Evolutionary conservation across 1,140 invertebrate species (phyloP).

Genomic region (Coptotermes formosanus): DNA sequence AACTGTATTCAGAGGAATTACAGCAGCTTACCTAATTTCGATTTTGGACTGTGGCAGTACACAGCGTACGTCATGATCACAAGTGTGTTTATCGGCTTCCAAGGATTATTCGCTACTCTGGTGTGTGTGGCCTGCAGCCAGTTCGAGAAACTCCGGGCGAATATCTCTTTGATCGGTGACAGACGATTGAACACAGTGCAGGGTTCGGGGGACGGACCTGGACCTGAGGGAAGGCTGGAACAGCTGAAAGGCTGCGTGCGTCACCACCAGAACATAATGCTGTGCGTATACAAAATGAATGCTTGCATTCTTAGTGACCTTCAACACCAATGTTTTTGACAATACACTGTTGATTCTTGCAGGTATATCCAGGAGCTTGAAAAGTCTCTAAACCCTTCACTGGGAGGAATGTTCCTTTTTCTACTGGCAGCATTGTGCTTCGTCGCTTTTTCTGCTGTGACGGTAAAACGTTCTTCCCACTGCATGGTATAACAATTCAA

Average conservation of each 20-base stretch:
- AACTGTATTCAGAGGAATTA: no score
- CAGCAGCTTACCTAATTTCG: no score
- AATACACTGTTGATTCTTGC: neutral
- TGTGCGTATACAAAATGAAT: neutral
- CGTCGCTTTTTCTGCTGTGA: neutral
- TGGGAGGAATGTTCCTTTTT: neutral
- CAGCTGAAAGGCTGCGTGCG: neutral
- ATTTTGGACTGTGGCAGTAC: no score
- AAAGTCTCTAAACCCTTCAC: neutral
- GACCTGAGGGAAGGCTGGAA: neutral
- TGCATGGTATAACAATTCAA: no score
- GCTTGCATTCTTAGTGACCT: neutral
- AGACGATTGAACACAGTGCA: no score
- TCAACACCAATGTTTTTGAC: neutral
- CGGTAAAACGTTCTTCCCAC: neutral
- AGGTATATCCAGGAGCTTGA: neutral
- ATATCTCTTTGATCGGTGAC: no score
- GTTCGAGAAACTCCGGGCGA: no score
- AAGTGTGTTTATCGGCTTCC: no score
- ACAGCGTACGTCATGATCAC: no score
- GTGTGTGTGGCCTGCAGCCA: no score
- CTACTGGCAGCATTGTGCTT: neutral
- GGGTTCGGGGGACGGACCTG: no score
- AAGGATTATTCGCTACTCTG: no score
- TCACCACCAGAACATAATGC: neutral